These are phyloP conservation scores for Climacteris rufus DNA, from an alignment of 2,113 vertebrate genomes.

Conservation along the genomic window DNA sequence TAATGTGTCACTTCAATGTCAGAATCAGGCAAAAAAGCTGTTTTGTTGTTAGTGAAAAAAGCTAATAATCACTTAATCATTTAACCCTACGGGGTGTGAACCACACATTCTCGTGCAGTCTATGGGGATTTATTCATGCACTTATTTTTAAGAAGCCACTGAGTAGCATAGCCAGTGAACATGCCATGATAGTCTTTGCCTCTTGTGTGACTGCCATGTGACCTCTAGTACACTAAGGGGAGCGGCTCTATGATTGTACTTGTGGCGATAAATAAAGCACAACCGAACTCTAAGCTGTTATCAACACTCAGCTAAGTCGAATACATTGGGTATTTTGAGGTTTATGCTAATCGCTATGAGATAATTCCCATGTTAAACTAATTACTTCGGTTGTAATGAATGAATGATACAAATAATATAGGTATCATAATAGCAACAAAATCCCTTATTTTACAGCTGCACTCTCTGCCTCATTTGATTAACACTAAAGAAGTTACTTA, in stretches of 20 bases:
- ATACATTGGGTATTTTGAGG: neutral
- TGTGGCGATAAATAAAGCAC: conserved; percentile 70
- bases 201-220: conserved; percentile 20
- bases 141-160: conserved; percentile 62
- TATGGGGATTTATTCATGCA: conserved; percentile 46
- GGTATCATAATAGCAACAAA: conserved; percentile 49
- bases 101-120: conserved; percentile 31
- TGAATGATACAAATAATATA: neutral
- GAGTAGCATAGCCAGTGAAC: conserved; percentile 50
- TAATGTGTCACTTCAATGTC: conserved; percentile 63
- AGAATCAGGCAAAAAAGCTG: conserved; percentile 53
- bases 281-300: conserved; percentile 44
- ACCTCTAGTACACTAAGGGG: conserved; percentile 30
- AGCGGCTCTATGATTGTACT: conserved; percentile 47
- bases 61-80: neutral
- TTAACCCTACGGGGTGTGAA: neutral
- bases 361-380: conserved; percentile 7
- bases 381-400: neutral
- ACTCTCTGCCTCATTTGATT: conserved; percentile 67
- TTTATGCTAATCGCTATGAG: neutral
- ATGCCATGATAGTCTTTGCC: conserved; percentile 21
- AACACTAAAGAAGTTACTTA: conserved; percentile 49
- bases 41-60: conserved; percentile 44
- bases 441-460: conserved; percentile 59
- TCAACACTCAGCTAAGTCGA: neutral